Evolutionary conservation across 2,888 invertebrate genomes (phyloP), one percentile per base, ranked within the genome.

Genomic region (Lypha dubia): DNA sequence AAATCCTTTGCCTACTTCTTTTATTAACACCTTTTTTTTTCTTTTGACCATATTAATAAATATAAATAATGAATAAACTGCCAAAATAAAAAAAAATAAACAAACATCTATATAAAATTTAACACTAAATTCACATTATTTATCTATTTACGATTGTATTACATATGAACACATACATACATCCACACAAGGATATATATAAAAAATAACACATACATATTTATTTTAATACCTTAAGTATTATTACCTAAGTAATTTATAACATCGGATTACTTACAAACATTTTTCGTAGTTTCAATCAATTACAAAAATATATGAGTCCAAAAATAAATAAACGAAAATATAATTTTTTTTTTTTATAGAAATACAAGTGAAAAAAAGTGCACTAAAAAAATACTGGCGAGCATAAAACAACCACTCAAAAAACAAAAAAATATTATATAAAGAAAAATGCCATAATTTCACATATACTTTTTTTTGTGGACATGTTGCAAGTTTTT

Each of bases 401-500:
- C 15, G 24, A 63, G 32, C 15, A 24, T 53, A 35, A 11, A 62
- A 44, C 24, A 63, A 11, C 22, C 15, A 24, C n/a, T n/a, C n/a
- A n/a, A n/a, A 24, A 5, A 44, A 24, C 20, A 67, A 51, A 79
- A 68, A n/a, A n/a, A n/a, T n/a, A n/a, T n/a, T n/a, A n/a, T n/a
- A n/a, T n/a, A n/a, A n/a, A n/a, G n/a, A n/a, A n/a, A 74, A 81
- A 62, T 41, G 70, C 51, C 67, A 84, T 84, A 84, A 84, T 84
- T 84, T 84, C 41, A 77, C 56, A 62, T 22, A 68, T 35, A 35
- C 35, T 60, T 65, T 73, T 51, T 68, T 84, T 71, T 73, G 35
- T 73, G 67, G 77, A 84, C 68, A 73, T 81, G 77, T 74, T 81
- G 77, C 80, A 80, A 84, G 77, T 81, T 84, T 84, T 84, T 81